Evolutionary conservation across 2,113 vertebrate genomes (phyloP).

Genomic region (Ceyx margarethae): DNA sequence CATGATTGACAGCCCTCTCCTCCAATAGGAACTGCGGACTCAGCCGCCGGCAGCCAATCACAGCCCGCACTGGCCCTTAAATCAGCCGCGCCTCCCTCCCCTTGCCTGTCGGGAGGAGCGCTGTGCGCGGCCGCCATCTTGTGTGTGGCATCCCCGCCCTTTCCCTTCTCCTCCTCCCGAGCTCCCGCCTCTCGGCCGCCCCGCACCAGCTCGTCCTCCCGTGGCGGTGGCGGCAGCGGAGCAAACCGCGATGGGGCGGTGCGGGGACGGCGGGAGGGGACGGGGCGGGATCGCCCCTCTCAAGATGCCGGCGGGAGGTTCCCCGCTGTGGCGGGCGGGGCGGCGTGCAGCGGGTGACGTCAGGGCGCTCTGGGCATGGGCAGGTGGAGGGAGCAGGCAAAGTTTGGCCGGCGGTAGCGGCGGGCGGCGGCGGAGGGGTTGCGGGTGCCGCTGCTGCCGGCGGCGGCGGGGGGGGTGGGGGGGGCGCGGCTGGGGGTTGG

Average conservation of each 20-base stretch:
- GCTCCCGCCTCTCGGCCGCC: neutral
- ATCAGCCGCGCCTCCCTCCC: neutral
- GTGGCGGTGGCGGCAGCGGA: no score
- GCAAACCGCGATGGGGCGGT: rapidly evolving
- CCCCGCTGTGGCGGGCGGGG: neutral
- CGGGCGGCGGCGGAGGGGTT: neutral
- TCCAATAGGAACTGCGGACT: neutral
- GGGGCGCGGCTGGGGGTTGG: neutral
- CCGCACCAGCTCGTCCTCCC: rapidly evolving
- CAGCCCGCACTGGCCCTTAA: rapidly evolving
- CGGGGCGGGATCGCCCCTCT: neutral
- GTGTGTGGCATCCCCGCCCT: slow-evolving; percentile 58
- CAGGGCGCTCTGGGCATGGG: slow-evolving; percentile 50
- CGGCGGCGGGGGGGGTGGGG: neutral
- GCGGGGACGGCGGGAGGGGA: rapidly evolving
- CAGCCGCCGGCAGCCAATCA: neutral
- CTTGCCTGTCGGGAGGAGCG: neutral
- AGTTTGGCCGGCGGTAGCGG: slow-evolving; percentile 59
- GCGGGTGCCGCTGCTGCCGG: slow-evolving; percentile 11
- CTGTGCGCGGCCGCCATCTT: slow-evolving; percentile 24
- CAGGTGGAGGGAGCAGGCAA: slow-evolving; percentile 58
- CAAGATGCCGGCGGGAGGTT: slow-evolving; percentile 44
- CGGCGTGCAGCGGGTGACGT: slow-evolving; percentile 56
- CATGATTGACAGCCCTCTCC: neutral
- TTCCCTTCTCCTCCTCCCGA: neutral